Percentiles rank a stretch among this genome's conserved stretches.
Conservation (phyloP, 2,888 invertebrate genomes). For the Chymomyza caudatula region DNA sequence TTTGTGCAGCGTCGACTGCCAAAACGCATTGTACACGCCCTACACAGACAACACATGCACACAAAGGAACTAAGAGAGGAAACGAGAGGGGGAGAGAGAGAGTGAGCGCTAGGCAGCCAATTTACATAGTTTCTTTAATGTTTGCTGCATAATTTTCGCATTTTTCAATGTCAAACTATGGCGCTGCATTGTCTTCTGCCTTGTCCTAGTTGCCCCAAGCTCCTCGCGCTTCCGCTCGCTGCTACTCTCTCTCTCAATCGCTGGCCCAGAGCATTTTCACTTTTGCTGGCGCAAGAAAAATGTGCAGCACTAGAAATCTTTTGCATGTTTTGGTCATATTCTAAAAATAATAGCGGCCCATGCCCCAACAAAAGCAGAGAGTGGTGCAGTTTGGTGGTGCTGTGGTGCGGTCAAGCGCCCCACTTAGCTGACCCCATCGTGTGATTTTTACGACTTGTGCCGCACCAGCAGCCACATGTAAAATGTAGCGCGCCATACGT, state of each 20-base stretch:
- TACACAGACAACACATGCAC: background rate
- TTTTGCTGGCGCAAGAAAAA: slow-evolving; percentile 22
- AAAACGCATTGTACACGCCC: slow-evolving; percentile 4
- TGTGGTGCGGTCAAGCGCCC: slow-evolving; percentile 62
- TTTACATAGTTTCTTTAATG: slow-evolving; percentile 70
- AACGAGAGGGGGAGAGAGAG: background rate
- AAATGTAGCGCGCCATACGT: too few relatives aligned
- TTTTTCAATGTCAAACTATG: slow-evolving; percentile 76
- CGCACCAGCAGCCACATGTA: slow-evolving; percentile 41
- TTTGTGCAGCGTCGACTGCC: background rate
- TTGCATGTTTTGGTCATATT: slow-evolving; percentile 74
- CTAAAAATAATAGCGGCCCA: slow-evolving; percentile 63
- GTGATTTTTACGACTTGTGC: slow-evolving; percentile 59
- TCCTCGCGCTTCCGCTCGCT: background rate
- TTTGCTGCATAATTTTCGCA: slow-evolving; percentile 77
- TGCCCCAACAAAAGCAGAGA: too few relatives aligned
- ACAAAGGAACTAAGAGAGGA: slow-evolving; percentile 7
- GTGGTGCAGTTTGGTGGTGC: background rate
- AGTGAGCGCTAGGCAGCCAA: slow-evolving; percentile 43
- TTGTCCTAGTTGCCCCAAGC: background rate
- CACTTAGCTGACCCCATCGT: slow-evolving; percentile 58
- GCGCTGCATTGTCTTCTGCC: slow-evolving; percentile 47
- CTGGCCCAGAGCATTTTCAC: background rate
- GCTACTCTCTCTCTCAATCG: too few relatives aligned
- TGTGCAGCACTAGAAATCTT: slow-evolving; percentile 57